These are phyloP conservation scores for Keiferia lycopersicella DNA, from an alignment of 2,888 invertebrate species.

Conservation along the genomic window DNA sequence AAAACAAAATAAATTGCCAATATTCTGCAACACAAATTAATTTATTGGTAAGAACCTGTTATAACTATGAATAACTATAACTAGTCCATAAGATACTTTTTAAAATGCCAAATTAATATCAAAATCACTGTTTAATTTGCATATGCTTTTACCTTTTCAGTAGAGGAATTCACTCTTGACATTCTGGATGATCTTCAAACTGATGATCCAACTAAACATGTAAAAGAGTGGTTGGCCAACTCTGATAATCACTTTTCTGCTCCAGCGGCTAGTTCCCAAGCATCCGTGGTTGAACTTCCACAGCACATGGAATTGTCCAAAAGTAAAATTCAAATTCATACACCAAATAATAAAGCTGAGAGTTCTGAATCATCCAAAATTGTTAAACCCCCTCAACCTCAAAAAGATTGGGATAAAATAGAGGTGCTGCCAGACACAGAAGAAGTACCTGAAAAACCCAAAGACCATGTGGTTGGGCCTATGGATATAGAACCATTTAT, in stretches of 20 bases:
- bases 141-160: constrained; percentile 47
- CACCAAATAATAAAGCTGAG: constrained; percentile 43
- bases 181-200: constrained; percentile 41
- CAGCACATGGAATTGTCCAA: constrained; percentile 47
- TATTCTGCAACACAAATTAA: no score
- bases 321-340: constrained; percentile 60
- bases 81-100: no score
- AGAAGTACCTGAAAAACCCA: constrained; percentile 42
- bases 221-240: constrained; percentile 65
- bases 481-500: constrained; percentile 59
- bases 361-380: constrained; percentile 43
- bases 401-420: constrained; percentile 74
- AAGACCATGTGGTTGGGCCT: constrained; percentile 53
- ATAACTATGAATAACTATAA: no score
- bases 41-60: no score
- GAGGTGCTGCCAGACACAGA: constrained; percentile 60
- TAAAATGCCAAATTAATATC: no score
- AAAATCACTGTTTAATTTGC: not conserved
- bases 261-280: constrained; percentile 49
- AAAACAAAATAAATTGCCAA: no score
- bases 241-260: constrained; percentile 72
- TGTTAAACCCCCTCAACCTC: constrained; percentile 48
- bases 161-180: constrained; percentile 55
- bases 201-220: constrained; percentile 59
- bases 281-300: constrained; percentile 47